phyloP scores from a whole-genome alignment of 1,140 invertebrate species.

The Hyles vespertilio region DNA sequence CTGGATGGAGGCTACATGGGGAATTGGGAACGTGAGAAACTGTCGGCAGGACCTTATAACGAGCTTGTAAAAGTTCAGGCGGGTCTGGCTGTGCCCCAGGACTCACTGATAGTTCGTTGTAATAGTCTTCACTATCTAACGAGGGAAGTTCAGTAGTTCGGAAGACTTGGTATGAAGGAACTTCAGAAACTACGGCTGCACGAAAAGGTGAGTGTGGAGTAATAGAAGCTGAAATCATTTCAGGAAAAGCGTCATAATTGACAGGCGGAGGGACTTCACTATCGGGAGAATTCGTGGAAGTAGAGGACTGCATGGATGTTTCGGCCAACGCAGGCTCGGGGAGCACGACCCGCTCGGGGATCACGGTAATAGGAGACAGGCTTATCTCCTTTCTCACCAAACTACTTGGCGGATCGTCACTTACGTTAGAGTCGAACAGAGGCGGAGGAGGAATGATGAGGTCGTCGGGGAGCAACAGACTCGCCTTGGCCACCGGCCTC shows the following conservation, averaged over 20 bases:
- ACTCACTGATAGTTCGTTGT: constrained; percentile 50
- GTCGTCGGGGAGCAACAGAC: constrained; percentile 48
- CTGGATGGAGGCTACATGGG: constrained; percentile 61
- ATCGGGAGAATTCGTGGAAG: constrained; percentile 57
- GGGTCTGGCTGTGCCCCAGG: constrained; percentile 48
- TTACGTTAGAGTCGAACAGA: constrained; percentile 61
- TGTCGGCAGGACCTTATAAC: constrained; percentile 60
- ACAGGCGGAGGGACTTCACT: constrained; percentile 58
- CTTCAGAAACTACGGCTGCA: constrained; percentile 48
- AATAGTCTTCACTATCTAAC: constrained; percentile 39
- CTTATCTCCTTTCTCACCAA: constrained; percentile 28
- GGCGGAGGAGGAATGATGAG: constrained; percentile 69
- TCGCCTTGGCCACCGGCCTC: constrained; percentile 33
- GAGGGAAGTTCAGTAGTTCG: constrained; percentile 40
- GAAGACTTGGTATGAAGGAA: constrained; percentile 54
- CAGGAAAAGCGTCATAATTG: constrained; percentile 59
- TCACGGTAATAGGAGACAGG: constrained; percentile 50
- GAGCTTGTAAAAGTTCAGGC: constrained; percentile 66
- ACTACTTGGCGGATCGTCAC: constrained; percentile 33
- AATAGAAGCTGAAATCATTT: constrained; percentile 26
- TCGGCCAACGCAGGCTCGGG: constrained; percentile 54
- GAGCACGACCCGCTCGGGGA: constrained; percentile 56
- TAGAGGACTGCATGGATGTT: constrained; percentile 64
- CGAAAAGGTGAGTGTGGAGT: constrained; percentile 23
- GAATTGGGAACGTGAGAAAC: constrained; percentile 68